Evolutionary conservation across 1,140 invertebrate species (phyloP), one percentile per base, ranked within the genome.

Genomic region (Oreohelix idahoensis): DNA sequence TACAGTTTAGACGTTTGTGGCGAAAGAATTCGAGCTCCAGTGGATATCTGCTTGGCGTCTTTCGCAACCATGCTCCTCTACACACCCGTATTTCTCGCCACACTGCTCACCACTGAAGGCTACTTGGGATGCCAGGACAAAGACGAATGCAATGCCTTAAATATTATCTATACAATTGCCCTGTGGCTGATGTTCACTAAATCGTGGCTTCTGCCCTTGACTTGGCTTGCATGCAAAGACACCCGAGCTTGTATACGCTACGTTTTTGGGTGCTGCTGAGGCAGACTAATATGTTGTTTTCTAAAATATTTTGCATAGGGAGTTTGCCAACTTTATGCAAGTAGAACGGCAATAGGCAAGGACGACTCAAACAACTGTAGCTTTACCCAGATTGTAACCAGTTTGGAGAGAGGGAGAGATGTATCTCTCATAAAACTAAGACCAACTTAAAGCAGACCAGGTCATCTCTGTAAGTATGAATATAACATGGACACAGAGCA

Each of bases 151-250:
- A 32, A 45, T 23, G 78, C 83, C 29, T 49, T 83, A 35, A 71
- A 82, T 42, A 58, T 49, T 38, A 32, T 81, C 45, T 77, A 78
- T 71, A 82, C 70, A 0, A 66, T 84, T n/a, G 38, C 84, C 10
- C 23, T 82, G 36, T 84, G 83, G 83, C 49, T 78, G n/a, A 81
- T 86, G 82, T 79, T 84, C 49, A 86, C 83, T 45, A 86, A 86
- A 74, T 86, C 83, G 66, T 86, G 79, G 82, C n/a, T 84, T 20
- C 45, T 84, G 29, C 83, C 82, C 20, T 63, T 83, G 73, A 23
- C 53, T 79, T 86, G 85, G 83, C n/a, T 82, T 38, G 69, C 81
- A 20, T 83, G 82, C 51, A 73, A 39, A 45, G 85, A 86, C 82
- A 84, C 83, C 13, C 42, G 82, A 20, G 58, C 74, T 0, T 75